Evolutionary conservation across 1,140 invertebrate genomes (phyloP), one percentile per base, ranked within the genome.

Genomic region (Cyclina sinensis): DNA sequence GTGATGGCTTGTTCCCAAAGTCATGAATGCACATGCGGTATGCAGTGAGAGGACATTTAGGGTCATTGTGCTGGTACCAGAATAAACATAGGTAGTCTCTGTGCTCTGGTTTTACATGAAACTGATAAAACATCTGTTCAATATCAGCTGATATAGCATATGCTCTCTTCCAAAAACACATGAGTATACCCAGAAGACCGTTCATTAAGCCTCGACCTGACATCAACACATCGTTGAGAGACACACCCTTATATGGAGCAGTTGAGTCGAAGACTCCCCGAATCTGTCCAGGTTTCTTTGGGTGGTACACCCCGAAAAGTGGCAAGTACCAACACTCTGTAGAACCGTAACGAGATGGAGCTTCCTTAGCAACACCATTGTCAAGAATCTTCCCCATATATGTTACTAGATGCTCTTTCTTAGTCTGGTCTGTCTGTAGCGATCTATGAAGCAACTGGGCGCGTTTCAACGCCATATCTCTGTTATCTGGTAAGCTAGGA

Each of bases 151-250:
- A 48, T 7, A 91, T 43, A 12, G 90, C 89, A 43, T 91, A 76
- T 37, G n/a, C 30, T 4, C 84, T 27, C 39, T 73, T 30, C n/a
- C 91, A 78, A 46, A 92, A 92, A 35, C 90, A 57, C 0, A 91
- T 35, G 7, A 92, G 68, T 0, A 92, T 86, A 3, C 78, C 90
- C 0, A 89, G 27, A 11, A 91, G 46, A 46, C 78, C 89, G 68
- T 59, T 93, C 90, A 96, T 95, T 0, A 96, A 54, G 79, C 93
- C 92, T 16, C 96, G 95, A 0, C 93, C 92, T 0, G 83, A 35
- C 12, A 90, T 30, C 32, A 93, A 68, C 4, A 68, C 43, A 30
- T 90, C 57, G 82, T 94, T 87, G 5, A 87, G 32, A 37, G 68
- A 87, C 0, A 43, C 1, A 27, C 85, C 85, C 0, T 68, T 24